phyloP scores from a whole-genome alignment of 2,888 invertebrate genomes.

The Cephus pygmeus region DNA sequence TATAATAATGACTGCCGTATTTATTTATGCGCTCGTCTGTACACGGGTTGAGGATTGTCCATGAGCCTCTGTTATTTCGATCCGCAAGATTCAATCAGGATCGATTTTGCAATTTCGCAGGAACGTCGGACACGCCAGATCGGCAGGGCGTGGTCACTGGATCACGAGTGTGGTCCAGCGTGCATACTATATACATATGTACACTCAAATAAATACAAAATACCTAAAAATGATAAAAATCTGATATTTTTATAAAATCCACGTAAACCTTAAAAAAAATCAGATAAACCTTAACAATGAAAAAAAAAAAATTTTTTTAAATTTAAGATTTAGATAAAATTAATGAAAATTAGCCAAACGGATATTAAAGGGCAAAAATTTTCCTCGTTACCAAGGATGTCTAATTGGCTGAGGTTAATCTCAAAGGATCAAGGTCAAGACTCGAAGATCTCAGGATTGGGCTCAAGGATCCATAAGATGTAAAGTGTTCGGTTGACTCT shows the following conservation, averaged over 20 bases:
- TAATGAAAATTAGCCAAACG: too few species aligned
- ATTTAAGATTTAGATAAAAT: accelerated
- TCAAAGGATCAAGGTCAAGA: neutral
- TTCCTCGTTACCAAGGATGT: neutral
- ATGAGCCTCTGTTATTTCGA: neutral
- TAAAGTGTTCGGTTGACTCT: neutral
- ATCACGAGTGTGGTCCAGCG: neutral
- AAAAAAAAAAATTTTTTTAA: too few species aligned
- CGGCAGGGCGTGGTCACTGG: neutral
- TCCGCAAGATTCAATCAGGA: neutral
- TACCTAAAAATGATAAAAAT: too few species aligned
- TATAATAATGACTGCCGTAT: neutral
- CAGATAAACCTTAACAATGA: too few species aligned
- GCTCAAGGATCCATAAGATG: conserved; percentile 1
- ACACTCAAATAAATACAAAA: neutral
- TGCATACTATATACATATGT: neutral
- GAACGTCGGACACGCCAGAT: neutral
- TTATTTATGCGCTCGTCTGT: neutral
- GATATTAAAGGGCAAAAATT: neutral
- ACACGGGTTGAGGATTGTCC: neutral
- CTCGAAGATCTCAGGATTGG: conserved; percentile 4
- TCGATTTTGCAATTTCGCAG: neutral
- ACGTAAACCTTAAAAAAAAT: too few species aligned
- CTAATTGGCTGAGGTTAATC: neutral
- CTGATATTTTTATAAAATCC: too few species aligned